A percentile compares a stretch with the other conserved stretches of the same genome.
These are phyloP conservation scores for Heliconius aoede DNA, from an alignment of 2,888 invertebrate species.

Conservation along the genomic window DNA sequence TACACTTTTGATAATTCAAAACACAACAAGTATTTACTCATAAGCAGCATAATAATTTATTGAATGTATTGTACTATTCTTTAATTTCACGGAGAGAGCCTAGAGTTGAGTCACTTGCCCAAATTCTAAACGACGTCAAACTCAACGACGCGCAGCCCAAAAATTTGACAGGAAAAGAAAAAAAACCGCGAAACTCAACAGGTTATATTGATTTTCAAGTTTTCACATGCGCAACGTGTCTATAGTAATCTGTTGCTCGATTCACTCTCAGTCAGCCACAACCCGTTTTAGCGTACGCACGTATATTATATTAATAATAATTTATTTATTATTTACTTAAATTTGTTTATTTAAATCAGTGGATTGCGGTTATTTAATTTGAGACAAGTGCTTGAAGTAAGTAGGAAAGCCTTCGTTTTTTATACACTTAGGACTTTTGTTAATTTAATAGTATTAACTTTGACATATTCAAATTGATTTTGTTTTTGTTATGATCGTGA, in stretches of 20 bases:
- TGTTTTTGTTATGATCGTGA: neutral
- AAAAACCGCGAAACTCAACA: conserved; percentile 52
- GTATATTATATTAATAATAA: conserved; percentile 41
- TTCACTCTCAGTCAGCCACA: conserved; percentile 73
- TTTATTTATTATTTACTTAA: conserved; percentile 58
- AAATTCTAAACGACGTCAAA: neutral
- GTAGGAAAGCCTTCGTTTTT: conserved; percentile 5
- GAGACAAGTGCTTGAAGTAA: conserved; percentile 38
- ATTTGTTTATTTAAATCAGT: conserved; percentile 23
- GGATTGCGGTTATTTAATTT: conserved; percentile 49
- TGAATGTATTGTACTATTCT: no score
- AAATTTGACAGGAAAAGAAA: conserved; percentile 32
- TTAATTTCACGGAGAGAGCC: no score
- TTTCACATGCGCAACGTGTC: conserved; percentile 64
- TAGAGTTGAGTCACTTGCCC: neutral
- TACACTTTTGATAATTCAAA: no score
- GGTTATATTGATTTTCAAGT: conserved; percentile 67
- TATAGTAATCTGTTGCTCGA: conserved; percentile 77
- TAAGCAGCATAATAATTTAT: no score
- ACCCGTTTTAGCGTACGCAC: conserved; percentile 31
- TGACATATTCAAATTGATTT: neutral
- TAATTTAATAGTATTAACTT: neutral
- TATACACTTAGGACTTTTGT: neutral
- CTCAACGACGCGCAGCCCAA: neutral
- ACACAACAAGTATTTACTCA: no score